Evolutionary conservation across 1,140 invertebrate genomes (phyloP), one percentile per base, ranked within the genome.

Genomic region (Platyura marginata): DNA sequence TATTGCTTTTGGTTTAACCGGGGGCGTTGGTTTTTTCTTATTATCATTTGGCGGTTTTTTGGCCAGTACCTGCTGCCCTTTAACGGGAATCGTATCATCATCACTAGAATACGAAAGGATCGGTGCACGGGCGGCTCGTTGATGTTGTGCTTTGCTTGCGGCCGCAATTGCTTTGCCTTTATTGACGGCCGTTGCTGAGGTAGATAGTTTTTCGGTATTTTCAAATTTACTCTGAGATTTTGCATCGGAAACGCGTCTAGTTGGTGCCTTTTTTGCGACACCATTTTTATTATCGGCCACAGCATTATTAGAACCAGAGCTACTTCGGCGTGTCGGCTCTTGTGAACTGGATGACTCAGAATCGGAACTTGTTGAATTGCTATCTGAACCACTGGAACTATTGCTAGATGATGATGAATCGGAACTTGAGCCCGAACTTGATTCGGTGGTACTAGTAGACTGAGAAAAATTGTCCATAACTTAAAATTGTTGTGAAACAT

Each of bases 361-460:
- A 50, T 69, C 69, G 0, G 71, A 75, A 47, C 75, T 79, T 11
- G 74, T 75, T n/a, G 75, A 77, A 36, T 72, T 76, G 0, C 75
- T 74, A 40, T 77, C 77, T 0, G 78, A 79, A 16, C 67, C 73
- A 40, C 75, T 78, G 48, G 70, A 75, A 21, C 74, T 78, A 1
- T 70, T 72, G 49, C 64, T 69, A 35, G 62, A 64, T 3, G 67
- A 65, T 1, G 67, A 68, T 23, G 75, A 75, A 44, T 70, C 75
- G 21, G 77, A 79, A 36, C 69, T 69, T n/a, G 69, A 70, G 11
- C 69, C 68, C 22, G 74, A 71, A 43, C 72, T 73, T 29, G 71
- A 74, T 51, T 74, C 72, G 13, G 71, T 71, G 48, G 70, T 74
- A 21, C 69, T 74, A 19, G 68, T 69, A 8, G 60, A 57, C 64